Evolutionary conservation across 2,888 invertebrate genomes (phyloP).

Genomic region (Thymelicus lineola): DNA sequence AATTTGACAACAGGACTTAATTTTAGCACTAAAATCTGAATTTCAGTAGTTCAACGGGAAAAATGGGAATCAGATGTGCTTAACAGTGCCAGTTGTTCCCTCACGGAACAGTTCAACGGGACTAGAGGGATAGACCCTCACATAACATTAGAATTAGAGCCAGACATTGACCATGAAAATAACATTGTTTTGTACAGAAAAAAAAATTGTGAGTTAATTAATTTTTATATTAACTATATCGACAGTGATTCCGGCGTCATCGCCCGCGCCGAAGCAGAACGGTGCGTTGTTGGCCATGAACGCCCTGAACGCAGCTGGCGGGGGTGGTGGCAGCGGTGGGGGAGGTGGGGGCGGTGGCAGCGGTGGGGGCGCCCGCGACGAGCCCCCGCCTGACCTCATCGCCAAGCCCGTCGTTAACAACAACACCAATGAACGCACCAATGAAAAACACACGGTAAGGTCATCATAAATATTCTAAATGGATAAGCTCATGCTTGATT

Average conservation of each 20-base stretch:
- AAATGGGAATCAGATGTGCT: no score
- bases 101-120: no score
- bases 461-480: not conserved
- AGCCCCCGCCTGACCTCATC: slow-evolving; percentile 46
- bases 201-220: no score
- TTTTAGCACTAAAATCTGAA: no score
- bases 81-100: no score
- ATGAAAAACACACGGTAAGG: slow-evolving; percentile 67
- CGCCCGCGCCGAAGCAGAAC: slow-evolving; percentile 61
- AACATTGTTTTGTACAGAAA: no score
- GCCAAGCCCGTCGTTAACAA: slow-evolving; percentile 57
- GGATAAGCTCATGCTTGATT: no score
- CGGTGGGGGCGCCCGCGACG: slow-evolving; percentile 42
- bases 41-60: no score
- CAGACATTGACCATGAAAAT: no score
- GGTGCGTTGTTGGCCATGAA: slow-evolving; percentile 53
- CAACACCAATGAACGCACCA: slow-evolving; percentile 66
- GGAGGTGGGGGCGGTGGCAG: slow-evolving; percentile 41
- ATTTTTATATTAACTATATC: not conserved
- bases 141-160: no score
- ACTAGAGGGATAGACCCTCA: no score
- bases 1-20: no score
- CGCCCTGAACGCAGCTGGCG: slow-evolving; percentile 43
- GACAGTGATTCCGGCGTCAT: slow-evolving; percentile 53
- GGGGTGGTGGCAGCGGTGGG: slow-evolving; percentile 50